Conservation (phyloP, 2,888 invertebrate species). For the Belgica antarctica region DNA sequence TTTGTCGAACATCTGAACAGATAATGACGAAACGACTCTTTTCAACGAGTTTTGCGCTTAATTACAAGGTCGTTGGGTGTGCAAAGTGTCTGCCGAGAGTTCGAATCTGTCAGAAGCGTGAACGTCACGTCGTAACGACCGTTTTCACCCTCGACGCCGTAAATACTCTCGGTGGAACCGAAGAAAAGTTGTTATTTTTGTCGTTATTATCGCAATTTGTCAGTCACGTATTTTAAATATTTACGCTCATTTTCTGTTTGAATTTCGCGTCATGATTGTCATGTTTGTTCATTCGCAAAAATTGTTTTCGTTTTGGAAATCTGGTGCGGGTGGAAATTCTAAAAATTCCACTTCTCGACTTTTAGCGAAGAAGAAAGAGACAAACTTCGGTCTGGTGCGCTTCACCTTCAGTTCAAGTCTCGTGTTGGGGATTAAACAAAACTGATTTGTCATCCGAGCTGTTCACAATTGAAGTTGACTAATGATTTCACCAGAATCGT, state of each 20-base stretch:
- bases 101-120: too few relatives aligned
- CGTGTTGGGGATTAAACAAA: not conserved
- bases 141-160: not conserved
- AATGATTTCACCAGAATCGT: not conserved
- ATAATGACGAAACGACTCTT: not conserved
- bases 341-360: not conserved
- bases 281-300: not conserved
- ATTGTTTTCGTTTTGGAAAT: not conserved
- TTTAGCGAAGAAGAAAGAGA: not conserved
- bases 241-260: conserved; percentile 21
- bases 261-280: conserved; percentile 27
- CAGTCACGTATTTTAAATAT: conserved; percentile 42
- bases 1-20: not conserved
- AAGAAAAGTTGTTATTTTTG: conserved; percentile 31
- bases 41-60: not conserved
- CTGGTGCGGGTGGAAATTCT: not conserved
- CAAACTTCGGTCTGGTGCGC: conserved; percentile 12
- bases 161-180: not conserved
- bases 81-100: not conserved
- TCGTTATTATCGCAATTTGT: conserved; percentile 40
- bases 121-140: not conserved
- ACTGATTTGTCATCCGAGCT: too few relatives aligned
- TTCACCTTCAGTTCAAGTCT: not conserved
- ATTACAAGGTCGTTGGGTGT: not conserved
- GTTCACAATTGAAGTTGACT: not conserved